Evolutionary conservation across 2,797 vertebrate species (phyloP).

Genomic region (Propithecus deckenii): DNA sequence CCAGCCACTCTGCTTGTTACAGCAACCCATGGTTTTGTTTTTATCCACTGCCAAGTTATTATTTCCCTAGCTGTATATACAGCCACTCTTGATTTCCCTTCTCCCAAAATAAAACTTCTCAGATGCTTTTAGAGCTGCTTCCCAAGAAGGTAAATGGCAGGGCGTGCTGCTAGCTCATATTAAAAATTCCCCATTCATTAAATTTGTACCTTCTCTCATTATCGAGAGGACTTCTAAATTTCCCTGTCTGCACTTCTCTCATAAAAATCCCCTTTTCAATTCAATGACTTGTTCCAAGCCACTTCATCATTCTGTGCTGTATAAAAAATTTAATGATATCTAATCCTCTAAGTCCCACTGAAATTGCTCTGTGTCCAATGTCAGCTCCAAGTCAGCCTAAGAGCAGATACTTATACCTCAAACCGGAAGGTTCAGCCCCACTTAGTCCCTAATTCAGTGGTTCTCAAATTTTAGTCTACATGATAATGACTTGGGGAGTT

Average conservation of each 20-base stretch:
- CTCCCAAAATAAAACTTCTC: conserved; percentile 60
- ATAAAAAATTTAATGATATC: conserved; percentile 58
- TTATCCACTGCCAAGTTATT: not conserved
- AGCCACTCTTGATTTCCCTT: conserved; percentile 37
- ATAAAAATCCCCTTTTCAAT: conserved; percentile 60
- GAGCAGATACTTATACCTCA: not conserved
- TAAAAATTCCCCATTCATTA: conserved; percentile 67
- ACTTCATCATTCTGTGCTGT: conserved; percentile 60
- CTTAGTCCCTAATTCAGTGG: not conserved
- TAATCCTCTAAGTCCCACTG: conserved; percentile 34
- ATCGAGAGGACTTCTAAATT: conserved; percentile 69
- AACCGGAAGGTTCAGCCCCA: not conserved
- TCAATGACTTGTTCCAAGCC: conserved; percentile 56
- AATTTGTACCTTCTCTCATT: conserved; percentile 64
- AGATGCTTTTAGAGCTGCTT: conserved; percentile 30
- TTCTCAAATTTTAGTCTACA: not conserved
- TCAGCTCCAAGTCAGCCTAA: conserved; percentile 2
- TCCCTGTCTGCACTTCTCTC: conserved; percentile 52
- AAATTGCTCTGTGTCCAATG: conserved; percentile 8
- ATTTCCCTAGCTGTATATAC: not conserved
- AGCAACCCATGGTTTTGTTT: not conserved
- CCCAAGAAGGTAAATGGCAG: conserved; percentile 25
- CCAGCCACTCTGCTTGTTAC: not conserved
- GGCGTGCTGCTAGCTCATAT: conserved; percentile 35
- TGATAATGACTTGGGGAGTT: not conserved